Evolutionary conservation across 2,113 vertebrate genomes (phyloP).

Genomic region (Phalacrocorax pelagicus): DNA sequence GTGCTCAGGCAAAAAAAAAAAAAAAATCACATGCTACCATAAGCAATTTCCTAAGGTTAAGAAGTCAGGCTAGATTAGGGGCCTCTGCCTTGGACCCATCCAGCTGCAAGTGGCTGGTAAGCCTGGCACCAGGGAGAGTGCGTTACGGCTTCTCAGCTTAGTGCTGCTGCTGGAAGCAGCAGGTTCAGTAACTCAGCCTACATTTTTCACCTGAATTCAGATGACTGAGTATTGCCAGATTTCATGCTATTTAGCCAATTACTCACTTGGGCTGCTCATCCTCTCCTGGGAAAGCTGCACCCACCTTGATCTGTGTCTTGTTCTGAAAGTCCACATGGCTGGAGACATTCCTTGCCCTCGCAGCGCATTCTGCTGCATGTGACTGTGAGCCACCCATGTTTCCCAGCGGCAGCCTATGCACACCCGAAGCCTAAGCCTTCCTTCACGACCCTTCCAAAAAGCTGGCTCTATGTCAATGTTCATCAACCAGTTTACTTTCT

Average conservation of each 20-base stretch:
- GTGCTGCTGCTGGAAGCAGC: background rate
- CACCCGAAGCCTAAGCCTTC: background rate
- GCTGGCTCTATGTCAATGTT: background rate
- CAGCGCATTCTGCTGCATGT: background rate
- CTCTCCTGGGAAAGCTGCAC: background rate
- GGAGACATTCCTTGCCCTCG: background rate
- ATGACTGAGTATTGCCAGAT: constrained; percentile 8
- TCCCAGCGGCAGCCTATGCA: background rate
- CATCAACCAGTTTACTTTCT: background rate
- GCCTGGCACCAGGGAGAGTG: background rate
- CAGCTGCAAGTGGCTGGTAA: background rate
- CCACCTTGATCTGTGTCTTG: background rate
- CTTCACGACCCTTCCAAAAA: background rate
- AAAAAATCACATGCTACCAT: background rate
- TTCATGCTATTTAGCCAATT: constrained; percentile 52
- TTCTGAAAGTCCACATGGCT: background rate
- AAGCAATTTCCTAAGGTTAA: background rate
- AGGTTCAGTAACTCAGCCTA: constrained; percentile 12
- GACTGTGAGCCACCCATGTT: background rate
- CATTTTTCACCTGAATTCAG: constrained; percentile 45
- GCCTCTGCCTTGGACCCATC: background rate
- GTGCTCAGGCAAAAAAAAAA: background rate
- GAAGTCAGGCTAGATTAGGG: background rate
- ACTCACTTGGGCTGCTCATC: background rate
- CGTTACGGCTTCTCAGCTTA: background rate